Evolutionary conservation across 2,888 invertebrate genomes (phyloP), one percentile per base, ranked within the genome.

Genomic region (Galeruca laticollis): DNA sequence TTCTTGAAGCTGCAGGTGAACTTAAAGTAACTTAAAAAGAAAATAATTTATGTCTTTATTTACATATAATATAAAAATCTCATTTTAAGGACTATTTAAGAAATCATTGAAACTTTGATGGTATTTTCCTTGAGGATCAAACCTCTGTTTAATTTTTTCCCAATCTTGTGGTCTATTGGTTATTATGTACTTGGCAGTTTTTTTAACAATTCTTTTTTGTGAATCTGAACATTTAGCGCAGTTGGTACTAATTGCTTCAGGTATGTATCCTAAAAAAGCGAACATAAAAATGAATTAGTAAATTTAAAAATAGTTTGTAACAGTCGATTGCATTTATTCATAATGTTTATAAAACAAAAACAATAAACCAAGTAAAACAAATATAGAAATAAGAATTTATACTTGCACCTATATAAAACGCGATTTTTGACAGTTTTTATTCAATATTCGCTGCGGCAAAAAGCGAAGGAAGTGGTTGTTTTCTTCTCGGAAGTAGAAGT

Each of bases 201-300:
- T 88, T 60, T 90, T 89, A 1, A 92, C 88, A 2, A 90, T 90
- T 37, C 85, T 85, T 47, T 87, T 88, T 80, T 92, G 92, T 69
- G 87, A 88, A 31, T 88, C 87, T 2, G 88, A 90, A 80, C 93
- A 93, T 81, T 90, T 92, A 35, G 81, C 83, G 80, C 93, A 93
- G 74, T 90, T 89, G 60, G 89, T 90, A 71, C 87, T 84, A 65
- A 92, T 88, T 0, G 92, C 92, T 78, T 92, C 92, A 0, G 92
- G 92, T 13, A 93, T 73, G 59, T 75, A 71, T 31, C 37, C 86
- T 75, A 88, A 89, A 63, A 87, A 91, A 91, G 83, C 49, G 86
- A 85, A 71, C 4, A 52, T 5, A 3, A 20, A 20, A 59, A 76
- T 52, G 8, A 10, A 26, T 54, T 54, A 26, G n/a, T n/a, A n/a